phyloP scores from a whole-genome alignment of 2,797 vertebrate genomes.

The Psittacula derbiana region DNA sequence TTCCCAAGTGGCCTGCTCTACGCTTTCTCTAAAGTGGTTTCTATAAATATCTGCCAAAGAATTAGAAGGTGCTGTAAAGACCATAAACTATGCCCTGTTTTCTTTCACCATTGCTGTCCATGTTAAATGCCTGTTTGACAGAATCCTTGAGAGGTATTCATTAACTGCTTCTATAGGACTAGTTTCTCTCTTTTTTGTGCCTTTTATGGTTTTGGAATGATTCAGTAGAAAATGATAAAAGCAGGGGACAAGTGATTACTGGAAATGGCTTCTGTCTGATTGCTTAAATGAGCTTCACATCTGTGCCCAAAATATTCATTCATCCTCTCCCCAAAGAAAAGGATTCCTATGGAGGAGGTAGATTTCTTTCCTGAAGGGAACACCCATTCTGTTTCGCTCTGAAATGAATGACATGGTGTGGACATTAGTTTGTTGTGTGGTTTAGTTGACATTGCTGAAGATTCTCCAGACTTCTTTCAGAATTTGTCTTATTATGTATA shows the following conservation, averaged over 20 bases:
- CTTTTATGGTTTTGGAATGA: not conserved
- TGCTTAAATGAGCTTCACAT: not conserved
- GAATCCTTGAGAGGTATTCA: not conserved
- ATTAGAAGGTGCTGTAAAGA: not conserved
- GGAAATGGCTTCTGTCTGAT: not conserved
- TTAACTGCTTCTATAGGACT: not conserved
- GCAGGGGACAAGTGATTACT: not conserved
- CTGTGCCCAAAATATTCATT: not conserved
- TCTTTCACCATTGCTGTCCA: not conserved
- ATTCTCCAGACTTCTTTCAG: not conserved
- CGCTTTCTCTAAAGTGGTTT: not conserved
- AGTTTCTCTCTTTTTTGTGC: not conserved
- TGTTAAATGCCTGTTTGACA: not conserved
- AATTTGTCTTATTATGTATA: not conserved
- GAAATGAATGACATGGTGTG: not conserved
- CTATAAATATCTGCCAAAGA: not conserved
- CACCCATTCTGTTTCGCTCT: not conserved
- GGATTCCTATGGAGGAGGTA: not conserved
- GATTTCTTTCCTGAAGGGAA: not conserved
- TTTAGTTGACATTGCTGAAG: not conserved
- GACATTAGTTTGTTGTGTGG: not conserved
- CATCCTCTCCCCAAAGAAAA: not conserved
- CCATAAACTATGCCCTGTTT: not conserved
- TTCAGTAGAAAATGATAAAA: not conserved
- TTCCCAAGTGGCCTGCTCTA: not conserved